These are phyloP conservation scores for Platorchestia sp. DNA, from an alignment of 1,140 invertebrate genomes.

Conservation along the genomic window DNA sequence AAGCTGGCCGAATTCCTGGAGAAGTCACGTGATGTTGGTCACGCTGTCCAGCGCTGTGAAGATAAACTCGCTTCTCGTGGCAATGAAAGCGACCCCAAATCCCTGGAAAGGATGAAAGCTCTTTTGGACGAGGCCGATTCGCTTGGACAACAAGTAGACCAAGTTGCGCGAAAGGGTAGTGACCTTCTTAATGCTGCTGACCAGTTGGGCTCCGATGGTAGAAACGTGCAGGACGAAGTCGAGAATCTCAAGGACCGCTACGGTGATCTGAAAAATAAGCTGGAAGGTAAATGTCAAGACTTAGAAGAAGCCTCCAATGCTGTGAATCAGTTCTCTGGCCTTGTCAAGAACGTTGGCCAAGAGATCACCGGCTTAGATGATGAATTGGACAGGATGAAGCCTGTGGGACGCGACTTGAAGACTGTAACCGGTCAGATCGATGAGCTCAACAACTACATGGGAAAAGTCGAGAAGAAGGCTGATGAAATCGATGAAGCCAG, in stretches of 20 bases:
- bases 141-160: conserved; percentile 83
- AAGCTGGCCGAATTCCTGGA: conserved; percentile 88
- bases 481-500: conserved; percentile 81
- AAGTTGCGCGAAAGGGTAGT: conserved; percentile 79
- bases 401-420: conserved; percentile 88
- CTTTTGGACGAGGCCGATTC: conserved; percentile 82
- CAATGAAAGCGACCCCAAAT: conserved; percentile 84
- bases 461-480: conserved; percentile 75
- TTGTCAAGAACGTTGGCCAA: conserved; percentile 82
- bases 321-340: conserved; percentile 88
- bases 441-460: conserved; percentile 80
- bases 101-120: conserved; percentile 85
- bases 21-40: conserved; percentile 84
- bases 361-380: conserved; percentile 86
- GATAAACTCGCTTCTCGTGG: conserved; percentile 87
- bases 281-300: conserved; percentile 84
- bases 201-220: conserved; percentile 77
- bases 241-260: conserved; percentile 84
- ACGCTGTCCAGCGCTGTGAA: conserved; percentile 87
- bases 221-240: conserved; percentile 83
- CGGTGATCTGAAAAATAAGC: conserved; percentile 81
- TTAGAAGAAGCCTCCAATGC: conserved; percentile 89
- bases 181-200: conserved; percentile 81
- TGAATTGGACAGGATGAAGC: conserved; percentile 86
- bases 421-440: conserved; percentile 87